Percentiles rank a stretch among this genome's conserved stretches.
phyloP scores from a whole-genome alignment of 2,113 vertebrate genomes.

The Romanogobio albipinnatus region DNA sequence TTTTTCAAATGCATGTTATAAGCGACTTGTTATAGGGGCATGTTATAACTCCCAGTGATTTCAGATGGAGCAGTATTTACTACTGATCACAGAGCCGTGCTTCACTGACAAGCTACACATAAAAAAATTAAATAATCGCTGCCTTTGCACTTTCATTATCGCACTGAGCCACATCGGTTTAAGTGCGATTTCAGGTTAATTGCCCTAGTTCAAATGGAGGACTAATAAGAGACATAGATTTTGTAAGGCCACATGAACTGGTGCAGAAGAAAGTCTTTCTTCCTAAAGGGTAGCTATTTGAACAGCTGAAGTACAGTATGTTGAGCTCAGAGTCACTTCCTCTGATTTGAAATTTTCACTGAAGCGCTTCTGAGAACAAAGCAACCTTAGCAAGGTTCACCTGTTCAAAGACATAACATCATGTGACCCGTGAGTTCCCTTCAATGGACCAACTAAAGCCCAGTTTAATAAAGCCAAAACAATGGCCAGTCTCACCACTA shows the following conservation, averaged over 20 bases:
- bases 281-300: background rate
- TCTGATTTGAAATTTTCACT: constrained; percentile 20
- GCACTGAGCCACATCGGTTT: too few relatives aligned
- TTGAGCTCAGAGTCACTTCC: constrained; percentile 8
- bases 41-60: too few relatives aligned
- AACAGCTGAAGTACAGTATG: background rate
- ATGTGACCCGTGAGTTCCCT: constrained; percentile 32
- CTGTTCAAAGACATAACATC: constrained; percentile 28
- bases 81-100: too few relatives aligned
- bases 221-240: background rate
- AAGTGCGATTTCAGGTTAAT: too few relatives aligned
- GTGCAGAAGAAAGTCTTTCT: constrained; percentile 6
- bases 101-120: too few relatives aligned
- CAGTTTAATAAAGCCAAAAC: constrained; percentile 41
- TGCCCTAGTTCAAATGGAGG: background rate
- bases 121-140: too few relatives aligned
- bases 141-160: too few relatives aligned
- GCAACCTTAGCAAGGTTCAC: constrained; percentile 26
- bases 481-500: constrained; percentile 9
- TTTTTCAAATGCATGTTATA: too few relatives aligned
- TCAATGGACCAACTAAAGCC: constrained; percentile 35
- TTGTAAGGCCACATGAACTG: background rate
- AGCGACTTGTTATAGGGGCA: too few relatives aligned
- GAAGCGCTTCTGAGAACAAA: background rate
- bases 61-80: too few relatives aligned